Evolutionary conservation across 2,888 invertebrate species (phyloP), one percentile per base, ranked within the genome.

Genomic region (Kuschelorhynchus macadamiae): DNA sequence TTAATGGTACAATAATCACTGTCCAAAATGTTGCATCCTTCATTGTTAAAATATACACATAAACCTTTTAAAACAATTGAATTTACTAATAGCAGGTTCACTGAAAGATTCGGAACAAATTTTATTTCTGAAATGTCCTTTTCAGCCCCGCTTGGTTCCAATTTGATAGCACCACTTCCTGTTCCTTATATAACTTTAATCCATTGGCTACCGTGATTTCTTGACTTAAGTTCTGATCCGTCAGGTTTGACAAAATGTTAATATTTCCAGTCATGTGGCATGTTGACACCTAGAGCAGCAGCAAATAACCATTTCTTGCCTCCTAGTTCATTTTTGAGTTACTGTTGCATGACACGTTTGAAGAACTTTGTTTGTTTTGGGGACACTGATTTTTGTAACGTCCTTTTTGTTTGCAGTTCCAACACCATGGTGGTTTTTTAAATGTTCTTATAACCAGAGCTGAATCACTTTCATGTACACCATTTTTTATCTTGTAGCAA

Each of bases 21-120:
- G 18, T 63, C 56, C 11, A 63, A 8, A 18, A 74, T 69, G n/a
- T 56, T 33, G 61, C 30, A 70, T 70, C 0, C 72, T 70, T 20
- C 30, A 9, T 41, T 41, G 44, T 64, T 44, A 62, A 76, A 73
- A 32, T 49, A 49, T 17, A 75, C 71, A 46, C 56, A 42, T 16
- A 50, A 36, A 25, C 73, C 73, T 42, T 73, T 76, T 14, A 66
- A 57, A 17, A 72, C 70, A n/a, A n/a, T 4, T 42, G 62, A 50
- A 59, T 68, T 71, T 9, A 76, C 74, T 36, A 74, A 74, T 25
- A 75, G 47, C 30, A 76, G 65, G 49, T 76, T 75, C 7, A 60
- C 71, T 36, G n/a, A n/a, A n/a, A n/a, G n/a, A n/a, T n/a, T n/a
- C n/a, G n/a, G n/a, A n/a, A n/a, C n/a, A n/a, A n/a, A n/a, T n/a